A percentile compares a stretch with the other conserved stretches of the same genome.
Evolutionary conservation across 2,113 vertebrate genomes (phyloP).

Genomic region (Amazona guildingii): DNA sequence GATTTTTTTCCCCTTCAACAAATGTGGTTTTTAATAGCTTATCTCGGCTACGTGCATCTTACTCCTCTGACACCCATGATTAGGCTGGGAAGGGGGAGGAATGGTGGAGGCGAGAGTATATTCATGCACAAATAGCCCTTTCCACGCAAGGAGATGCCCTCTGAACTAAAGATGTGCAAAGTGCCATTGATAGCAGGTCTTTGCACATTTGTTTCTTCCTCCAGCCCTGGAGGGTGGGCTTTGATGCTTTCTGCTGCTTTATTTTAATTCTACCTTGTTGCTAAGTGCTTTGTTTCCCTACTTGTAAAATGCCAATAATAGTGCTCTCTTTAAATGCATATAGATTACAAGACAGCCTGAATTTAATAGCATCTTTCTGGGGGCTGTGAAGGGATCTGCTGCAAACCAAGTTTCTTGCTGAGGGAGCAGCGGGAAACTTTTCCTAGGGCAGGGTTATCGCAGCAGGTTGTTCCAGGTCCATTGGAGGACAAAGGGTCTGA

Average conservation of each 20-base stretch:
- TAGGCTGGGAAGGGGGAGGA: background rate
- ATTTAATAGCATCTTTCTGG: background rate
- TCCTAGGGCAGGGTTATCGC: background rate
- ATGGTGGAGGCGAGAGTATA: background rate
- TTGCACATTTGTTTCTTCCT: background rate
- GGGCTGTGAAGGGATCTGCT: background rate
- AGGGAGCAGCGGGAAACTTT: conserved; percentile 30
- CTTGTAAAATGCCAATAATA: background rate
- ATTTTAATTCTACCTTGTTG: conserved; percentile 29
- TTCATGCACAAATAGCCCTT: background rate
- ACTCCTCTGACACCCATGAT: background rate
- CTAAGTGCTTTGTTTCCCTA: conserved; percentile 29
- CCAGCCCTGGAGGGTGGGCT: background rate
- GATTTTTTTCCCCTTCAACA: background rate
- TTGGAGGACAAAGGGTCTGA: background rate
- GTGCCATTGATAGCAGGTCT: background rate
- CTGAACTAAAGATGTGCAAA: background rate
- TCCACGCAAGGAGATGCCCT: background rate
- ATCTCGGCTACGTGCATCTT: background rate
- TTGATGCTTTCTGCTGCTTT: background rate
- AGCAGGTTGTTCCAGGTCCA: background rate
- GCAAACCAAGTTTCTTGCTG: background rate
- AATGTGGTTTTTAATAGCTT: background rate
- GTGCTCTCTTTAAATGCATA: background rate
- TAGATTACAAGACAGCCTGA: background rate